Evolutionary conservation across 2,888 invertebrate species (phyloP).

Genomic region (Eucera pruinosa): DNA sequence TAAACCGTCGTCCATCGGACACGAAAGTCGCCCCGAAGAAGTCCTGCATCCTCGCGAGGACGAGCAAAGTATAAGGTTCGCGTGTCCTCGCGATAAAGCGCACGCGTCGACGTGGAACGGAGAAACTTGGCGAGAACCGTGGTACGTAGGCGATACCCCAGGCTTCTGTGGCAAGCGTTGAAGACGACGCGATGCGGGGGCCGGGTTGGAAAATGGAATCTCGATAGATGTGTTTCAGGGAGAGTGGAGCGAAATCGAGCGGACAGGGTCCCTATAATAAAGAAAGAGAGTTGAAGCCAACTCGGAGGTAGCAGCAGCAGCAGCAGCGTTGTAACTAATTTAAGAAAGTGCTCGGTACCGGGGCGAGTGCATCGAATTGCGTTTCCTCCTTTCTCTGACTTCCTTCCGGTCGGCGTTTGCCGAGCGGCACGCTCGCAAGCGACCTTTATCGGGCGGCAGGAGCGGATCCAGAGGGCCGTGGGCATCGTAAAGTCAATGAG

Average conservation of each 20-base stretch:
- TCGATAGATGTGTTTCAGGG: conserved; percentile 27
- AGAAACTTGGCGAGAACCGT: too few species aligned
- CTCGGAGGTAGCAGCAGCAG: conserved; percentile 11
- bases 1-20: too few species aligned
- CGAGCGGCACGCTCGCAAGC: too few species aligned
- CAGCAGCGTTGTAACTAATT: conserved; percentile 65
- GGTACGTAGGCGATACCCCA: too few species aligned
- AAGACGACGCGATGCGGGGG: too few species aligned
- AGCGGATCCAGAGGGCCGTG: conserved; percentile 57
- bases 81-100: too few species aligned
- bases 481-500: conserved; percentile 67
- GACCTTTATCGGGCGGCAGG: conserved; percentile 20
- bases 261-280: conserved; percentile 37
- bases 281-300: too few species aligned
- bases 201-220: conserved; percentile 17
- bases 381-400: conserved; percentile 33
- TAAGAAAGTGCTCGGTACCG: conserved; percentile 69
- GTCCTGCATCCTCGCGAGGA: too few species aligned
- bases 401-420: conserved; percentile 55
- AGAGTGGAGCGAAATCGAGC: conserved; percentile 8
- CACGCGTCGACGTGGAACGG: too few species aligned
- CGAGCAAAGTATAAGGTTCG: too few species aligned
- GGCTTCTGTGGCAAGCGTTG: too few species aligned
- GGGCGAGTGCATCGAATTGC: conserved; percentile 62
- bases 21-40: too few species aligned